phyloP scores from a whole-genome alignment of 1,140 invertebrate species.

The Calephelis nemesis region DNA sequence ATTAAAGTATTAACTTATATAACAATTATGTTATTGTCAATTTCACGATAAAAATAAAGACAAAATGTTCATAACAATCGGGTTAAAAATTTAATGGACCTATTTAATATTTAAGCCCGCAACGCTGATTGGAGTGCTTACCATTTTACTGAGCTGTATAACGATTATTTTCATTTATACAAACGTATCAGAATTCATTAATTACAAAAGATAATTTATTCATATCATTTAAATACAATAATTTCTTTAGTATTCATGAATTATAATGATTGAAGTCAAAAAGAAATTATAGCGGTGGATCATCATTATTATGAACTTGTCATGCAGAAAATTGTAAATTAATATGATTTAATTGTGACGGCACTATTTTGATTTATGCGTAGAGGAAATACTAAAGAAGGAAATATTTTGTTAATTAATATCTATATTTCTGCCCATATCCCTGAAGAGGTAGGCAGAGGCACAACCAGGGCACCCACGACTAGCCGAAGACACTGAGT shows the following conservation, averaged over 20 bases:
- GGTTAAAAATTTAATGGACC: neutral
- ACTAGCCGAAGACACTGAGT: too few relatives aligned
- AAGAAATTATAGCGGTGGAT: neutral
- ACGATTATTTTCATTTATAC: neutral
- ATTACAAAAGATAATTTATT: constrained; percentile 14
- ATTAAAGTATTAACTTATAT: too few relatives aligned
- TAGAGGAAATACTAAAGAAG: too few relatives aligned
- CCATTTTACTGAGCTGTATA: neutral
- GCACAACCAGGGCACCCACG: too few relatives aligned
- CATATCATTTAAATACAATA: constrained; percentile 1
- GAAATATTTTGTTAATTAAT: too few relatives aligned
- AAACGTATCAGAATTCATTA: constrained; percentile 7
- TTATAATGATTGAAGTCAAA: neutral
- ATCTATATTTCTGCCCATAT: too few relatives aligned
- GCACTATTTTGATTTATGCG: too few relatives aligned
- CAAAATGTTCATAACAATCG: too few relatives aligned
- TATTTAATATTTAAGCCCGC: neutral
- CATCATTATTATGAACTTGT: neutral
- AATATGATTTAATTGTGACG: neutral
- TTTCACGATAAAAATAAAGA: too few relatives aligned
- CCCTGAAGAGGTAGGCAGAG: too few relatives aligned
- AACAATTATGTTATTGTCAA: too few relatives aligned
- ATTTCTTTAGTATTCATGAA: constrained; percentile 2
- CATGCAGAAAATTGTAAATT: neutral
- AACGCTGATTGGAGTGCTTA: constrained; percentile 8